A percentile compares a stretch with the other conserved stretches of the same genome.
These are phyloP conservation scores for Felis chaus DNA, from an alignment of 2,113 vertebrate genomes.

Conservation along the genomic window DNA sequence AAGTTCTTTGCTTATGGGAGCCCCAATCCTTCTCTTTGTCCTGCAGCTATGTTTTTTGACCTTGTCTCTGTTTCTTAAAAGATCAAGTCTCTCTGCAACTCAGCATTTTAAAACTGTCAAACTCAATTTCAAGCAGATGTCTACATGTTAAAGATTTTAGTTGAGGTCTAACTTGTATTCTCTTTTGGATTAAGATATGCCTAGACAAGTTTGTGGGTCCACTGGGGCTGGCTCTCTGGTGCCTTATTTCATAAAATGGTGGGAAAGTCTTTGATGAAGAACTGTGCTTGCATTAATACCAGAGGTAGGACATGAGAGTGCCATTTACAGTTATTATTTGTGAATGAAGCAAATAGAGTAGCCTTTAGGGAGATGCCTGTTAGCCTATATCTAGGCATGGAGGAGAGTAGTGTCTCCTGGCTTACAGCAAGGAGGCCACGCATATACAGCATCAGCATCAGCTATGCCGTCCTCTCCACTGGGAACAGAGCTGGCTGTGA, in stretches of 20 bases:
- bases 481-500: background rate
- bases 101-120: background rate
- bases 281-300: background rate
- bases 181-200: background rate
- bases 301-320: background rate
- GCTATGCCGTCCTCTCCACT: background rate
- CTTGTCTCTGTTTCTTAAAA: background rate
- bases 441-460: background rate
- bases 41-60: background rate
- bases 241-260: background rate
- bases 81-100: background rate
- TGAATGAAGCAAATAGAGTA: background rate
- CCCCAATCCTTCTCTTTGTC: background rate
- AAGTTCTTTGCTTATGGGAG: background rate
- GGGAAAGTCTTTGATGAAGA: background rate
- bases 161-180: background rate
- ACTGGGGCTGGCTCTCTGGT: background rate
- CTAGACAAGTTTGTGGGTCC: background rate
- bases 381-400: background rate
- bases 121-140: background rate
- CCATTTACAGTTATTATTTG: background rate
- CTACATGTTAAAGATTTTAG: slow-evolving; percentile 11
- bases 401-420: background rate
- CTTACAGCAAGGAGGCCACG: background rate
- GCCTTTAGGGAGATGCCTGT: background rate